Percentiles rank a stretch among this genome's conserved stretches.
phyloP scores from a whole-genome alignment of 2,113 vertebrate genomes.

The Chelonoidis abingdonii region DNA sequence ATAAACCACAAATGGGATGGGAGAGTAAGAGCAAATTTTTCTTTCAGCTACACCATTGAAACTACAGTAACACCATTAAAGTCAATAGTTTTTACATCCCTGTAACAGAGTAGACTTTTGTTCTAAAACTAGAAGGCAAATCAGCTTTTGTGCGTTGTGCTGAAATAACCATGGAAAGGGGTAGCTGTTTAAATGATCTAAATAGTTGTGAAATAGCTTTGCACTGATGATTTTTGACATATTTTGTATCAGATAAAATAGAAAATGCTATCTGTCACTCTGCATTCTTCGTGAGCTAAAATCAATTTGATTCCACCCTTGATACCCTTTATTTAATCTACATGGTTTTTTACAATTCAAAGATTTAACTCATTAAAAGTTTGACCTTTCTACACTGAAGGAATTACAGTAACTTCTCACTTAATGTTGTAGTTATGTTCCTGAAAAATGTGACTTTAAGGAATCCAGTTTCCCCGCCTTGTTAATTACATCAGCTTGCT shows the following conservation, averaged over 20 bases:
- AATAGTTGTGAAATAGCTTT: background rate
- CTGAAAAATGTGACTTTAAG: too few species aligned
- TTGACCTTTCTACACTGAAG: background rate
- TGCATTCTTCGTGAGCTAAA: background rate
- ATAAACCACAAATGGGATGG: too few species aligned
- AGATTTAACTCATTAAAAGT: conserved; percentile 48
- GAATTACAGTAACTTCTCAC: background rate
- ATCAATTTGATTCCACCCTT: too few species aligned
- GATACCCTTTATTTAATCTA: too few species aligned
- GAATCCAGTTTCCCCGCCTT: too few species aligned
- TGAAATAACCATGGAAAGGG: background rate
- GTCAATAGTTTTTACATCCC: too few species aligned
- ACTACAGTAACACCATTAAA: too few species aligned
- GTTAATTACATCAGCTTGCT: too few species aligned
- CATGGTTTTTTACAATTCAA: background rate
- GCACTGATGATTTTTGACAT: background rate
- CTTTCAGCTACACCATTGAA: background rate
- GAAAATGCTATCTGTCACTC: background rate
- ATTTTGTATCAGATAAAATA: background rate
- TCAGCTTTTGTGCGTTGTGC: too few species aligned
- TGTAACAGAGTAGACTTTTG: too few species aligned
- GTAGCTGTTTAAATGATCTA: background rate
- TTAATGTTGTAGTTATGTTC: too few species aligned
- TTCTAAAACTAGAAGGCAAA: too few species aligned
- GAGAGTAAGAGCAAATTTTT: background rate